These are phyloP conservation scores for Acrocera orbiculus DNA, from an alignment of 2,888 invertebrate genomes.

Conservation along the genomic window DNA sequence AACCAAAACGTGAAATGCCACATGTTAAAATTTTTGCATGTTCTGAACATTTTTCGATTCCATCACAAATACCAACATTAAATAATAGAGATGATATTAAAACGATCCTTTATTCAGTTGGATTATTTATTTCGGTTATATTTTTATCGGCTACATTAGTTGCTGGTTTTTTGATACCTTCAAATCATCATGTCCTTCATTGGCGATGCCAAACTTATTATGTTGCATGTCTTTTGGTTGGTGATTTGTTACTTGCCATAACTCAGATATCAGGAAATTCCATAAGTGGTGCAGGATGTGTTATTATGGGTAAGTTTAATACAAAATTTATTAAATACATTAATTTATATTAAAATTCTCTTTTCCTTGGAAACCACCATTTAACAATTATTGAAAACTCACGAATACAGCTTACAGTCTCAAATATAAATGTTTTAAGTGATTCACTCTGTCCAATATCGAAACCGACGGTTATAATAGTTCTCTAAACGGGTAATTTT, in stretches of 20 bases:
- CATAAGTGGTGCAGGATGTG: constrained; percentile 44
- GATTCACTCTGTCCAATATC: too few relatives aligned
- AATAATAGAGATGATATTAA: constrained; percentile 32
- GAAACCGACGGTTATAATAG: too few relatives aligned
- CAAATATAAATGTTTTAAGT: too few relatives aligned
- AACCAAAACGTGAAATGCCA: constrained; percentile 8
- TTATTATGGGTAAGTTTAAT: constrained; percentile 46
- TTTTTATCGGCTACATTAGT: constrained; percentile 67
- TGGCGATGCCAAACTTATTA: constrained; percentile 81
- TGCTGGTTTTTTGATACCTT: constrained; percentile 61
- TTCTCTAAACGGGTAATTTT: too few relatives aligned
- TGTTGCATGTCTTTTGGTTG: constrained; percentile 64
- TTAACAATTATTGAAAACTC: too few relatives aligned
- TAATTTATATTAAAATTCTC: too few relatives aligned
- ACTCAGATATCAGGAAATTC: constrained; percentile 50
- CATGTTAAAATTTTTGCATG: constrained; percentile 44
- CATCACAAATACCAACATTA: constrained; percentile 14
- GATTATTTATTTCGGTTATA: constrained; percentile 60
- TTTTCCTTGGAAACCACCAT: too few relatives aligned
- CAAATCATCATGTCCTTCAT: constrained; percentile 70
- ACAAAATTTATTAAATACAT: neutral
- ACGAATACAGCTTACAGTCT: too few relatives aligned
- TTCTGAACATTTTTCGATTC: constrained; percentile 35
- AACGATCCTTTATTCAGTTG: constrained; percentile 57
- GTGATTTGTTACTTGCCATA: constrained; percentile 59